Evolutionary conservation across 2,797 vertebrate species (phyloP).

Genomic region (Limnodromus scolopaceus): DNA sequence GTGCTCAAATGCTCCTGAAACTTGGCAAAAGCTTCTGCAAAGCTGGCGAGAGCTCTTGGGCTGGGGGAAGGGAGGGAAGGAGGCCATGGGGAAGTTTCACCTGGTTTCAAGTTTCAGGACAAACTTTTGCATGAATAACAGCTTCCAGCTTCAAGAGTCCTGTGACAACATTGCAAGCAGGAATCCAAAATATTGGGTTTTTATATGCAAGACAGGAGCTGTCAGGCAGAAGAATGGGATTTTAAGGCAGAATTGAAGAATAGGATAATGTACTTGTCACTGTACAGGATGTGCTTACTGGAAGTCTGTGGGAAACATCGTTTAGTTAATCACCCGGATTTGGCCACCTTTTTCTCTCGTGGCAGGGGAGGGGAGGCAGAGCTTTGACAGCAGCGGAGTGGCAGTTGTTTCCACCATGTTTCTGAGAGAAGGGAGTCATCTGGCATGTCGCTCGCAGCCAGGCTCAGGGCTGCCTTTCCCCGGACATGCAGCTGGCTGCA

Average conservation of each 20-base stretch:
- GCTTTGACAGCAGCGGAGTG: not conserved
- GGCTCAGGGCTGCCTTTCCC: constrained; percentile 5
- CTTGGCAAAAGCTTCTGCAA: not conserved
- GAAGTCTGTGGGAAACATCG: not conserved
- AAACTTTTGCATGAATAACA: not conserved
- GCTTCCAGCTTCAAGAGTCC: not conserved
- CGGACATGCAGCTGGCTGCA: constrained; percentile 78
- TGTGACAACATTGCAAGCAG: not conserved
- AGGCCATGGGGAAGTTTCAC: not conserved
- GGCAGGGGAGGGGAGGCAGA: not conserved
- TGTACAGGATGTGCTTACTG: not conserved
- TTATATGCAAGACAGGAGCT: not conserved
- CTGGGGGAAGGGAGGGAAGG: not conserved
- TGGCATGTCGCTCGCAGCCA: not conserved
- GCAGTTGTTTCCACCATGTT: not conserved
- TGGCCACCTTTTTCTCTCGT: not conserved
- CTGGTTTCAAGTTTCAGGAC: constrained; percentile 40
- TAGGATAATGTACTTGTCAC: not conserved
- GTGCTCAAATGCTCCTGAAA: constrained; percentile 22
- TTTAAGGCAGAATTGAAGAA: not conserved
- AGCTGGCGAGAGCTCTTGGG: not conserved
- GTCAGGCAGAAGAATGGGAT: not conserved
- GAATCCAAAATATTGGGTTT: not conserved
- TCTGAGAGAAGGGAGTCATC: not conserved
- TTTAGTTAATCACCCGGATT: not conserved